Conservation (phyloP, 1,140 invertebrate genomes). For the Sminthurides bifidus region DNA sequence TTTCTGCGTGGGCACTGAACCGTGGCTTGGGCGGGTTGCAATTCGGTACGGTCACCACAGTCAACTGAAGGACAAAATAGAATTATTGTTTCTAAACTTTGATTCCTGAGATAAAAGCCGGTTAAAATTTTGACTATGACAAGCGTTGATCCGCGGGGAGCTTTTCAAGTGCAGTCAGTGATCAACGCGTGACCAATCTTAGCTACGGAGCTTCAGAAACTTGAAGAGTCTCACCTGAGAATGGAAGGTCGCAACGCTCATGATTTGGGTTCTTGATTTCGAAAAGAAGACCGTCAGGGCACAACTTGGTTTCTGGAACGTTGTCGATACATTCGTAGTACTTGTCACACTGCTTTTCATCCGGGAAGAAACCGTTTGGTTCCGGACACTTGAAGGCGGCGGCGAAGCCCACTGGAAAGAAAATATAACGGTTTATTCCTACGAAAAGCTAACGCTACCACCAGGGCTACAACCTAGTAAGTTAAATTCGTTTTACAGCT, state of each 20-base stretch:
- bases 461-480: no score
- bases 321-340: slow-evolving; percentile 40
- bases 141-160: no score
- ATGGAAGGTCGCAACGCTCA: slow-evolving; percentile 63
- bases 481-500: no score
- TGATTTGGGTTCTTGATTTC: slow-evolving; percentile 58
- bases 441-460: no score
- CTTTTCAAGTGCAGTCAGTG: no score
- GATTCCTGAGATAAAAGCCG: no score
- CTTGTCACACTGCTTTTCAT: slow-evolving; percentile 60
- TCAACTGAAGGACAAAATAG: slow-evolving; percentile 47
- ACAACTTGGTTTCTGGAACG: slow-evolving; percentile 54
- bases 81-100: neutral
- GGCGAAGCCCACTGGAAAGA: slow-evolving; percentile 17
- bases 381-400: slow-evolving; percentile 55
- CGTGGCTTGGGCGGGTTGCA: slow-evolving; percentile 40
- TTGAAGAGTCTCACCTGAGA: slow-evolving; percentile 28
- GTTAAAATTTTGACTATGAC: no score
- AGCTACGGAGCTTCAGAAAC: neutral
- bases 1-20: slow-evolving; percentile 55
- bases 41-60: slow-evolving; percentile 55
- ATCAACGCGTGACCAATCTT: no score
- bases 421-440: no score
- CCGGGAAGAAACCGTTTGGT: slow-evolving; percentile 60
- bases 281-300: slow-evolving; percentile 71